Percentiles rank a stretch among this genome's conserved stretches.
Evolutionary conservation across 2,113 vertebrate genomes (phyloP).

Genomic region (Melanocharis versteri): DNA sequence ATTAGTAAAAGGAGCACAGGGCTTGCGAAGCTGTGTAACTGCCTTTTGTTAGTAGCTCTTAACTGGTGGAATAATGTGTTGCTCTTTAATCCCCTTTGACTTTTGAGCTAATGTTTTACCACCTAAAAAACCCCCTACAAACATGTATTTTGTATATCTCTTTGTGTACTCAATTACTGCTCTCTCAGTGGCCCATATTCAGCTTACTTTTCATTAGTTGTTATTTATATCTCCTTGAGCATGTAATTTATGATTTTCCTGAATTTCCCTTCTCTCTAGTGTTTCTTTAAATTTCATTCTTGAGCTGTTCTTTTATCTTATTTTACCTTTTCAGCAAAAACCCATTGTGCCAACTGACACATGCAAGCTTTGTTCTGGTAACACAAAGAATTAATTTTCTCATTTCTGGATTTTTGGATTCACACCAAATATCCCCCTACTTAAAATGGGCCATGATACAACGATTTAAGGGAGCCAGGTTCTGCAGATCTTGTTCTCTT

Average conservation of each 20-base stretch:
- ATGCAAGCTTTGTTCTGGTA: not conserved
- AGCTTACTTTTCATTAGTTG: not conserved
- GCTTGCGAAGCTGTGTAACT: not conserved
- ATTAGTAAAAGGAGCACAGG: not conserved
- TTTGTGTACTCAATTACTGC: not conserved
- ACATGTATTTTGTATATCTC: not conserved
- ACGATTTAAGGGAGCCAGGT: not conserved
- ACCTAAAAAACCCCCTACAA: accelerated
- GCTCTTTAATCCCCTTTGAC: not conserved
- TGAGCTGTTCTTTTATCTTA: not conserved
- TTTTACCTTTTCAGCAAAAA: not conserved
- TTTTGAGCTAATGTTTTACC: not conserved
- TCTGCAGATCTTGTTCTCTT: not conserved
- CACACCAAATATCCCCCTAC: not conserved
- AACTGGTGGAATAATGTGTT: not conserved
- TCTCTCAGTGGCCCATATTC: not conserved
- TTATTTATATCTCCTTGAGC: not conserved
- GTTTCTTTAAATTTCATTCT: not conserved
- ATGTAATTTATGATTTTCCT: not conserved
- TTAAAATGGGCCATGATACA: not conserved
- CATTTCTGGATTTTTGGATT: not conserved
- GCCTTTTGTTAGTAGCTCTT: not conserved
- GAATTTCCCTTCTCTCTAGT: not conserved
- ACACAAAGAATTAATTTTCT: not conserved
- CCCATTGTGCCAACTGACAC: not conserved